Conservation (phyloP, 2,113 vertebrate species). For the Choloepus hoffmanni region DNA sequence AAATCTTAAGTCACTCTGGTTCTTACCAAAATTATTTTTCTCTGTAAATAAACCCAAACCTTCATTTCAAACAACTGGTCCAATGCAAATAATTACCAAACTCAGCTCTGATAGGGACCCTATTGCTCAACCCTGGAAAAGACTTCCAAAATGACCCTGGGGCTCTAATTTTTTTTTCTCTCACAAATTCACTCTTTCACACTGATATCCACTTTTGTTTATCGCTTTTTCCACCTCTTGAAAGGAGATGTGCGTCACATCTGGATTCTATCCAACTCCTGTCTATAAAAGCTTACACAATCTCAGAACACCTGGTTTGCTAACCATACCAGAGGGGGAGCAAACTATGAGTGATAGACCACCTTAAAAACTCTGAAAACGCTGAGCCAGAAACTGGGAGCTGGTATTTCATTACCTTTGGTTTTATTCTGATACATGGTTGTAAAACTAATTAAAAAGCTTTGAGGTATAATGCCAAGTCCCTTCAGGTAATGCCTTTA, state of each 20-base stretch:
- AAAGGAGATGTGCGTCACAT: background rate
- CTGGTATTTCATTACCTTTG: background rate
- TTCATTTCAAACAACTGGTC: conserved; percentile 59
- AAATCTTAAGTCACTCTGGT: conserved; percentile 1
- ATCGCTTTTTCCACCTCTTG: background rate
- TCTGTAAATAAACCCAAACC: conserved; percentile 67
- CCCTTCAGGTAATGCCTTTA: background rate
- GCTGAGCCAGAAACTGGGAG: background rate
- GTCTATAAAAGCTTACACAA: conserved; percentile 52
- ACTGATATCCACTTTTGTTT: background rate
- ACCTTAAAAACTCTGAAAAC: background rate
- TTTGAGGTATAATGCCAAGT: background rate
- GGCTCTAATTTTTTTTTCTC: background rate
- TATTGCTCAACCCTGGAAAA: conserved; percentile 37
- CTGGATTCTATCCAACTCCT: conserved; percentile 23
- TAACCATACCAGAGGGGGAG: background rate
- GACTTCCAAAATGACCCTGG: background rate
- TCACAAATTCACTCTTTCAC: background rate
- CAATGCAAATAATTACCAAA: conserved; percentile 57
- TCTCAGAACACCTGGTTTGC: conserved; percentile 52
- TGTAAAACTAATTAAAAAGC: background rate
- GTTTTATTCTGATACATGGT: background rate
- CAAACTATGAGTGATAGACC: background rate
- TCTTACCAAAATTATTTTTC: conserved; percentile 65
- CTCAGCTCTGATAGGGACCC: background rate